Evolutionary conservation across 37 sponge, comb jelly and placozoan genomes (phyloP).

Genomic region (Eunapius fragilis): DNA sequence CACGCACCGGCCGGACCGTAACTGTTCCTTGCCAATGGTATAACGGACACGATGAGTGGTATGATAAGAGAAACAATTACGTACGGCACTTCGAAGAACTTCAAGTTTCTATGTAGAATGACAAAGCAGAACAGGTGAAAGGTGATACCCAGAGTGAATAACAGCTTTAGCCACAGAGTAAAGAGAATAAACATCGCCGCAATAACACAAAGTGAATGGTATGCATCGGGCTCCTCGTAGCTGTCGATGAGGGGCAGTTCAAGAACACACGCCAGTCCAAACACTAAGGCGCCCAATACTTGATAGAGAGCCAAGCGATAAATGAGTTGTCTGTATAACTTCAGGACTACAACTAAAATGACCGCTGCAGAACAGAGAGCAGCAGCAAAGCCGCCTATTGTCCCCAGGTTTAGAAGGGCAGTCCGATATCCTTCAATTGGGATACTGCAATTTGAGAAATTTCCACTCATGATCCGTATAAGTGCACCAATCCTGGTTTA

Average conservation of each 20-base stretch:
- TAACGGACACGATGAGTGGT: not conserved
- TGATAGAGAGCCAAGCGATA: not conserved
- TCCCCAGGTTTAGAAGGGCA: not conserved
- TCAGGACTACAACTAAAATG: not conserved
- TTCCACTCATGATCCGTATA: not conserved
- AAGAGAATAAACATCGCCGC: not conserved
- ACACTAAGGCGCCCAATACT: not conserved
- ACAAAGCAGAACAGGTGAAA: not conserved
- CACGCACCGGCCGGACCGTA: not conserved
- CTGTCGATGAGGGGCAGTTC: not conserved
- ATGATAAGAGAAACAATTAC: not conserved
- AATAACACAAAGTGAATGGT: not conserved
- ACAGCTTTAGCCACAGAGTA: not conserved
- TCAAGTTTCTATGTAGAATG: not conserved
- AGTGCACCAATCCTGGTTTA: too few species aligned
- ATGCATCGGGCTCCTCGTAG: not conserved
- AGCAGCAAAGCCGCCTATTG: slow-evolving; percentile 4
- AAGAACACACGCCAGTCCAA: not conserved
- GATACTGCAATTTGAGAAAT: not conserved
- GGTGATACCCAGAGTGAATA: not conserved
- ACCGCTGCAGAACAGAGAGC: not conserved
- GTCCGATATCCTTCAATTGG: not conserved
- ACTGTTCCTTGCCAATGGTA: not conserved
- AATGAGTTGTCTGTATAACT: not conserved
- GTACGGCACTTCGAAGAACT: not conserved